phyloP scores from a whole-genome alignment of 2,888 invertebrate genomes.

The Tipula helvola region DNA sequence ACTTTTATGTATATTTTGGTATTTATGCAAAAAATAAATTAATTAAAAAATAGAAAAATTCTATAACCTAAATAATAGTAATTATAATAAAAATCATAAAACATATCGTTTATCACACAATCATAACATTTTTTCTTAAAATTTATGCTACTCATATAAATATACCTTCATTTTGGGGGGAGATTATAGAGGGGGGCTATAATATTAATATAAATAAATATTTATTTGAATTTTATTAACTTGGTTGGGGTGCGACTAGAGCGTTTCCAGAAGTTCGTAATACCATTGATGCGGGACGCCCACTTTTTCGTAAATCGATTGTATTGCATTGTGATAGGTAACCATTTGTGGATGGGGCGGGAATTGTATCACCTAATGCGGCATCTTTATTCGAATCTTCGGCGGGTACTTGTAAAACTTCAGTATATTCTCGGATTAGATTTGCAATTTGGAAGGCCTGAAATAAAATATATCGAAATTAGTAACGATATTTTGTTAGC shows the following conservation, averaged over 20 bases:
- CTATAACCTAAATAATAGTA: background rate
- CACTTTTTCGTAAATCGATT: constrained; percentile 18
- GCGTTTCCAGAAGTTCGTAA: constrained; percentile 21
- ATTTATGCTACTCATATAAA: constrained; percentile 4
- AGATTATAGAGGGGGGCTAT: background rate
- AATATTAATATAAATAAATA: constrained; percentile 4
- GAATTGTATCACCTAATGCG: constrained; percentile 15
- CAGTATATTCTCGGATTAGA: constrained; percentile 78
- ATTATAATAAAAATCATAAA: background rate
- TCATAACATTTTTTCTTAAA: background rate
- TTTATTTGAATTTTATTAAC: constrained; percentile 19
- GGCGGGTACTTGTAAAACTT: constrained; percentile 41
- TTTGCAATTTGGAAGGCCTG: constrained; percentile 90
- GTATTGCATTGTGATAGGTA: constrained; percentile 11
- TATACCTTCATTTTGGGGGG: background rate
- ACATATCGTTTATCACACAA: background rate
- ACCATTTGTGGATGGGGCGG: constrained; percentile 12
- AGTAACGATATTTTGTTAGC: background rate
- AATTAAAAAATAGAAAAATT: background rate
- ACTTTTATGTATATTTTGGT: background rate
- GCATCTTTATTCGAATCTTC: constrained; percentile 19
- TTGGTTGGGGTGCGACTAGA: constrained; percentile 23
- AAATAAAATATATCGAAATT: constrained; percentile 12
- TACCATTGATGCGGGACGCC: constrained; percentile 20
- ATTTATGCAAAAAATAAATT: background rate